Evolutionary conservation across 2,797 vertebrate genomes (phyloP), one percentile per base, ranked within the genome.

Genomic region (Glyptemys insculpta): DNA sequence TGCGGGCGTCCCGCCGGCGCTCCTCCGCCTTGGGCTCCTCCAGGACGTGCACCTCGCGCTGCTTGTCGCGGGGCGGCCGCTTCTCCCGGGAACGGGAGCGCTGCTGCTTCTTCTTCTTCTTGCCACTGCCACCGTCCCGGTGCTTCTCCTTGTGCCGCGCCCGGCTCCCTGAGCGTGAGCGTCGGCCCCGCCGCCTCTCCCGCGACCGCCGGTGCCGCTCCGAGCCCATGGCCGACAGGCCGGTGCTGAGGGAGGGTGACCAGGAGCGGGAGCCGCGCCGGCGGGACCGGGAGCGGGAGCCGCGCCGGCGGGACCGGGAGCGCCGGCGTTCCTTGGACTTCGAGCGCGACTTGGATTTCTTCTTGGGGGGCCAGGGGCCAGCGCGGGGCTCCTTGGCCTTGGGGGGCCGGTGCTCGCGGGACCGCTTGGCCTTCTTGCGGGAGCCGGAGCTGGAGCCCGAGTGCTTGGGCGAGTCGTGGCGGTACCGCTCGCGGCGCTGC

Each of bases 401-500:
- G 2, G 88, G 83, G 15, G 76, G 56, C n/a, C 85, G 96, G 83
- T 91, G 98, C 25, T 98, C 98, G 86, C 93, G 37, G 29, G 93
- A 79, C 0, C 97, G 87, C 14, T 98, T 95, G 0, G 94, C 72
- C 34, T 98, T 98, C 81, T 98, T 98, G 2, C 97, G 94, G 0
- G 97, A 90, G 12, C 89, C 14, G 82, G 92, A 85, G 88, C 97
- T 80, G 12, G 97, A 86, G 85, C 98, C 82, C 89, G 97, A 59
- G 85, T 94, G 97, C 88, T 12, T 98, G 90, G 86, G 95, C 53
- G 1, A 99, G 98, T 98, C 98, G 92, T 93, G 97, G 79, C 98
- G 98, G 62, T 99, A 99, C 31, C 99, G 98, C 83, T 99, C 99
- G 18, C 99, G 99, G 1, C 99, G 97, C 62, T 98, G 98, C 57